Evolutionary conservation across 2,888 invertebrate species (phyloP).

Genomic region (Cryptus viduatorius): DNA sequence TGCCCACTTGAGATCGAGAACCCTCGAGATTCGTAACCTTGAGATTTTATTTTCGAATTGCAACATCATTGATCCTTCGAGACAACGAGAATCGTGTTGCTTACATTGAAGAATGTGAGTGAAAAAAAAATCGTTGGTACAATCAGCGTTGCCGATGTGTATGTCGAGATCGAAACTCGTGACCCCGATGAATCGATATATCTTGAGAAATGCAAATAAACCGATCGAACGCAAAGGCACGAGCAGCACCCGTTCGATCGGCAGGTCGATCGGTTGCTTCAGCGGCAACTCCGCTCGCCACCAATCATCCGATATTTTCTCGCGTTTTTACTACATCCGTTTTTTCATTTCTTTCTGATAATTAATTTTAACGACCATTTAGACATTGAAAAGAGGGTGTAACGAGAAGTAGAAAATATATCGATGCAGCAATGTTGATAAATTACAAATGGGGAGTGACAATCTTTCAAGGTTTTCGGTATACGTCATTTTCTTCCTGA

Average conservation of each 20-base stretch:
- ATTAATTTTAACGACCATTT: slow-evolving; percentile 46
- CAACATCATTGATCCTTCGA: slow-evolving; percentile 22
- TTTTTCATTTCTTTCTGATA: slow-evolving; percentile 1
- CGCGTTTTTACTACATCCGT: neutral
- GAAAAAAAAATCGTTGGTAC: slow-evolving; percentile 36
- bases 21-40: slow-evolving; percentile 30
- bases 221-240: slow-evolving; percentile 2
- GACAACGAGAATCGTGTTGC: slow-evolving; percentile 17
- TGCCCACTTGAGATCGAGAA: slow-evolving; percentile 20
- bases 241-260: neutral
- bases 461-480: slow-evolving; percentile 63
- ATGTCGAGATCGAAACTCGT: slow-evolving; percentile 12
- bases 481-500: slow-evolving; percentile 58
- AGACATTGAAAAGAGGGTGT: slow-evolving; percentile 41
- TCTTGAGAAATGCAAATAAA: slow-evolving; percentile 48
- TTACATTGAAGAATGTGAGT: neutral
- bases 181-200: slow-evolving; percentile 56
- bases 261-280: slow-evolving; percentile 26
- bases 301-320: slow-evolving; percentile 26
- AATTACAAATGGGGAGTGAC: slow-evolving; percentile 65
- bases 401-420: slow-evolving; percentile 52
- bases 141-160: neutral
- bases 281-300: neutral
- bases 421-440: slow-evolving; percentile 37
- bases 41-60: slow-evolving; percentile 20